phyloP scores from a whole-genome alignment of 2,888 invertebrate genomes.

The Temnothorax unifasciatus region DNA sequence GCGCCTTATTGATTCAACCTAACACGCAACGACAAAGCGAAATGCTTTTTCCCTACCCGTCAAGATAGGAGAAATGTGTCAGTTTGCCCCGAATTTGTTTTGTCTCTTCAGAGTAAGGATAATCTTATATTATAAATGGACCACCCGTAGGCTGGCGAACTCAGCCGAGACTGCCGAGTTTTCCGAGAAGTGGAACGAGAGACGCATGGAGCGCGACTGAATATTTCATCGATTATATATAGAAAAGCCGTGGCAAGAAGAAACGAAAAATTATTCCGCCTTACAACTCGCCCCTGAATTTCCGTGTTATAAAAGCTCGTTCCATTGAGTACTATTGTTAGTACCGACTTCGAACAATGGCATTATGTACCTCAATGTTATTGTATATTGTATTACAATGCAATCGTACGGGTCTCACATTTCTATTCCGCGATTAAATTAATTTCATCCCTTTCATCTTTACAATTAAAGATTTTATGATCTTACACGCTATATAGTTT shows the following conservation, averaged over 20 bases:
- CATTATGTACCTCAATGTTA: not conserved
- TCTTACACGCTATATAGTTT: not conserved
- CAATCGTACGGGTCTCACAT: not conserved
- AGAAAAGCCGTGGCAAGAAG: slow-evolving; percentile 21
- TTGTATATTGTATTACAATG: not conserved
- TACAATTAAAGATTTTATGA: not conserved
- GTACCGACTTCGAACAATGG: not conserved
- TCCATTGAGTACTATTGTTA: not conserved
- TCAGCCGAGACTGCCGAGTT: slow-evolving; percentile 14
- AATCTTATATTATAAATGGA: slow-evolving; percentile 34
- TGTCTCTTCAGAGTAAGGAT: not conserved
- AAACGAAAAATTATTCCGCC: slow-evolving; percentile 45
- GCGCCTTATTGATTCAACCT: slow-evolving; percentile 52
- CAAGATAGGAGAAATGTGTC: not conserved
- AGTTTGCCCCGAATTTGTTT: not conserved
- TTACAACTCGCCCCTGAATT: not conserved
- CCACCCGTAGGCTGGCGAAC: slow-evolving; percentile 4
- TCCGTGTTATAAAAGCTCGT: not conserved
- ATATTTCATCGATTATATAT: slow-evolving; percentile 66
- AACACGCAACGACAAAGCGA: not conserved
- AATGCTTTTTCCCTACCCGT: too few species aligned
- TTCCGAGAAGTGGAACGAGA: slow-evolving; percentile 49
- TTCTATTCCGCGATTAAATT: not conserved
- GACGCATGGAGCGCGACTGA: slow-evolving; percentile 43
- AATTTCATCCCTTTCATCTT: not conserved